phyloP scores from a whole-genome alignment of 2,797 vertebrate species.

The Poeciliopsis paucimaculata region DNA sequence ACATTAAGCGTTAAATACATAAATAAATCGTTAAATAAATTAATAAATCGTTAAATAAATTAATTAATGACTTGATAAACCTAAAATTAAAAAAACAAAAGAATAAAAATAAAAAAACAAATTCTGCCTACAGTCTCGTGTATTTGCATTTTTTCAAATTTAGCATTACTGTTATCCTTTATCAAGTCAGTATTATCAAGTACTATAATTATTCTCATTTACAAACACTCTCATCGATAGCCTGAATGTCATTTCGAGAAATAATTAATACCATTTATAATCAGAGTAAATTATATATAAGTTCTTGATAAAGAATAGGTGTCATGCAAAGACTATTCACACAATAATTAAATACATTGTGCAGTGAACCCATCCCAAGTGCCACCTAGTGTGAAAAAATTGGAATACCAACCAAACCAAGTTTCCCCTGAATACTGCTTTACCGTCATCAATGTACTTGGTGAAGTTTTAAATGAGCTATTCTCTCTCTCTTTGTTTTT shows the following conservation, averaged over 20 bases:
- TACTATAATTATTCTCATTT: not conserved
- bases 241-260: not conserved
- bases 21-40: not conserved
- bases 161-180: not conserved
- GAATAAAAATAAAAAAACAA: not conserved
- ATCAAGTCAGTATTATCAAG: not conserved
- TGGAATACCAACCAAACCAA: not conserved
- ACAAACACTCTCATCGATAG: not conserved
- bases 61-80: too few species aligned
- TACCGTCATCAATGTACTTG: not conserved
- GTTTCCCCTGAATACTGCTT: not conserved
- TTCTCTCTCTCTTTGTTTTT: not conserved
- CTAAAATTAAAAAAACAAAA: too few species aligned
- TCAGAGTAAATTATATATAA: not conserved
- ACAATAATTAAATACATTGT: not conserved
- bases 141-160: not conserved
- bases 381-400: slow-evolving; percentile 49
- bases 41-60: not conserved
- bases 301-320: not conserved
- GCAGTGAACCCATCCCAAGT: slow-evolving; percentile 62
- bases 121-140: not conserved
- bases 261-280: not conserved
- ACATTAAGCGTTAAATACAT: not conserved
- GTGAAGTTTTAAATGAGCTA: not conserved
- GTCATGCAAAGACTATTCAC: not conserved